A percentile compares a stretch with the other conserved stretches of the same genome.
These are phyloP conservation scores for Dromococcyx pavoninus DNA, from an alignment of 2,797 vertebrate species.

Conservation along the genomic window DNA sequence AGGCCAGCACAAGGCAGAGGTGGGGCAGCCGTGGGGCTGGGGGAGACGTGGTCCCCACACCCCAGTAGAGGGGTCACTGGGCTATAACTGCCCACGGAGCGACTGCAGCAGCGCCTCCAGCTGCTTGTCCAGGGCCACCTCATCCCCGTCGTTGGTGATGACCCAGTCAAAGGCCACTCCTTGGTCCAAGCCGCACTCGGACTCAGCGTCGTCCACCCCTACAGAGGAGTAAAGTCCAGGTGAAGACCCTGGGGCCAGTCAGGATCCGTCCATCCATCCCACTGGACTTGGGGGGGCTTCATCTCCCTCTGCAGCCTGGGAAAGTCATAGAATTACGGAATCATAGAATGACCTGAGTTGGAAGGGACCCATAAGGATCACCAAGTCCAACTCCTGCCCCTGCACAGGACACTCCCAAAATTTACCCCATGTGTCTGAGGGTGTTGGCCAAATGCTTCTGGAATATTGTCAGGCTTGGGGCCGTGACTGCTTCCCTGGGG, in stretches of 20 bases:
- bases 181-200: constrained; percentile 90
- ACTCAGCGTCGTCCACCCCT: constrained; percentile 90
- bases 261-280: accelerated
- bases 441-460: too few species aligned
- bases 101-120: constrained; percentile 72
- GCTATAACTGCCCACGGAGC: constrained; percentile 12
- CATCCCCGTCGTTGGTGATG: constrained; percentile 80
- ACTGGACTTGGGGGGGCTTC: neutral
- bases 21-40: too few species aligned
- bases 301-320: too few species aligned
- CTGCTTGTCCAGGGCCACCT: constrained; percentile 76
- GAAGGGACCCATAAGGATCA: too few species aligned
- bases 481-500: too few species aligned
- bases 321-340: too few species aligned
- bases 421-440: too few species aligned
- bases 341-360: too few species aligned
- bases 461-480: too few species aligned
- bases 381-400: too few species aligned
- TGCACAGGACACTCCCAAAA: too few species aligned
- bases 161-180: constrained; percentile 85
- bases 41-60: neutral
- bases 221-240: neutral
- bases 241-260: neutral
- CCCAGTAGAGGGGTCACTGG: neutral
- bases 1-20: neutral